Evolutionary conservation across 1,140 invertebrate species (phyloP), one percentile per base, ranked within the genome.

Genomic region (Drosophila dunni): DNA sequence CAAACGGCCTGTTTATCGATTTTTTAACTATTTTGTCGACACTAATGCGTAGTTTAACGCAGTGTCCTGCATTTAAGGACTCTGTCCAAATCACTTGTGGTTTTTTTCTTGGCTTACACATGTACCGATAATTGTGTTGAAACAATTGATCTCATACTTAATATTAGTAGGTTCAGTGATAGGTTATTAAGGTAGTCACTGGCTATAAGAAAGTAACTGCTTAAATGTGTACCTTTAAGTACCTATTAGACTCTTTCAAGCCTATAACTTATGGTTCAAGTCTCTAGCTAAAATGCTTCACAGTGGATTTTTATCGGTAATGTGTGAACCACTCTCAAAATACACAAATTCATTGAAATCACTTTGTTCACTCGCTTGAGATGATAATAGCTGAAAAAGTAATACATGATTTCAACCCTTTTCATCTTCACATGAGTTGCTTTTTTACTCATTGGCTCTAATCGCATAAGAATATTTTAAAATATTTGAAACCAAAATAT

Each of bases 11-110:
- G 17, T 38, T 79, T 79, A 83, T 80, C 53, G 83, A 89, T 88
- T 89, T 89, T 78, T 57, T 73, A 77, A 88, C 88, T 86, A 88
- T 79, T 67, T 73, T 56, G 56, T 56, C 11, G 63, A 10, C 45
- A 34, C 58, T 68, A 48, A 67, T 54, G 44, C 58, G 11, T 10
- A 11, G n/a, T 50, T 17, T 66, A 0, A 7, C 44, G 44, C 4
- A 3, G 40, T 42, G 15, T 40, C 1, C 45, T 36, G n/a, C 57
- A 20, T 51, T 80, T 75, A 79, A 75, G 33, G 64, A 7, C 20
- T 65, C 48, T 78, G 56, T 40, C 34, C 42, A 38, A 66, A 60
- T 74, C 61, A 46, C 15, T 58, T 57, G 15, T 44, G 44, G 53
- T 64, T 64, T 40, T 63, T 20, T 20, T 20, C 17, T 1, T 13